A percentile compares a stretch with the other conserved stretches of the same genome.
These are phyloP conservation scores for Cynopterus sphinx DNA, from an alignment of 2,797 vertebrate genomes.

Conservation along the genomic window DNA sequence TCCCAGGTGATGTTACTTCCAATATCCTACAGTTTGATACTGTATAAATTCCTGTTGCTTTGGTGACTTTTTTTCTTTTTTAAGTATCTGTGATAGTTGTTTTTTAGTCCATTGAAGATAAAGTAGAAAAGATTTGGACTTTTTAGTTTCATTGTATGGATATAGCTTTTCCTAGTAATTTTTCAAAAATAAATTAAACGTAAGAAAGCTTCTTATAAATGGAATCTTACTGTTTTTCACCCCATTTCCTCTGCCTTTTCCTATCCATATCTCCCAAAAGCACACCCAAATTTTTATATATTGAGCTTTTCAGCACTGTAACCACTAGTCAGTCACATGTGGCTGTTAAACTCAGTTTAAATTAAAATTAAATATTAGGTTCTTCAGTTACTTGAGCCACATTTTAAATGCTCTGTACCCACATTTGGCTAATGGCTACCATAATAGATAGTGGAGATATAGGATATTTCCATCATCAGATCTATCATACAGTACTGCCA, in stretches of 20 bases:
- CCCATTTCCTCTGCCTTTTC: neutral
- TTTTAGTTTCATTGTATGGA: neutral
- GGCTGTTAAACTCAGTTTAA: neutral
- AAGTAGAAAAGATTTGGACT: neutral
- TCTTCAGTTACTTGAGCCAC: neutral
- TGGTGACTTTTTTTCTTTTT: neutral
- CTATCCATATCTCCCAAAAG: neutral
- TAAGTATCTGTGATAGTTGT: neutral
- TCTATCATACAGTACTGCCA: neutral
- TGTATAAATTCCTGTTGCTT: neutral
- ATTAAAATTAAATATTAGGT: neutral
- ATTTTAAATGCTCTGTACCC: neutral
- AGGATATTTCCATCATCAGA: neutral
- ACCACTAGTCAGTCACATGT: neutral
- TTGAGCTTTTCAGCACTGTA: neutral
- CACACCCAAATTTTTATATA: neutral
- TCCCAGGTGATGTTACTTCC: neutral
- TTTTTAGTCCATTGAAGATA: neutral
- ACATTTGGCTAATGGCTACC: neutral
- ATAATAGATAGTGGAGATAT: neutral
- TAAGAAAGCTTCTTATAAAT: neutral
- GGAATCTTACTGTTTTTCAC: neutral
- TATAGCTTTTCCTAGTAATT: neutral
- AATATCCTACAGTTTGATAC: neutral
- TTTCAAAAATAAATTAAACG: constrained; percentile 2